Conservation (phyloP, 2,797 vertebrate genomes). For the Neopelma chrysocephalum region DNA sequence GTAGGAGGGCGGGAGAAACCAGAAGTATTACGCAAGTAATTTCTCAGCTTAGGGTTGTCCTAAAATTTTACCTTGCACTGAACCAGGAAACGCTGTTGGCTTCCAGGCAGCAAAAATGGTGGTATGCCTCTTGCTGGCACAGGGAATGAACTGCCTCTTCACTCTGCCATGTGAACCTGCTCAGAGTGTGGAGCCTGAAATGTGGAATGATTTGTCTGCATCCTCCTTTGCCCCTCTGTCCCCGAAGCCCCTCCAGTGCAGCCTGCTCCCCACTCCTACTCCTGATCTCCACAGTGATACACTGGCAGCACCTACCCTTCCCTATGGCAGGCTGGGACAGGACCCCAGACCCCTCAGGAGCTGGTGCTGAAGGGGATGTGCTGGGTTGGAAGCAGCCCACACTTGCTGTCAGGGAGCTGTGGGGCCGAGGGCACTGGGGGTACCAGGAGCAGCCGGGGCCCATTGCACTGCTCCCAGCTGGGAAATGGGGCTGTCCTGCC, state of each 20-base stretch:
- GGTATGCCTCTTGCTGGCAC: not conserved
- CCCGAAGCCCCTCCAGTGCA: not conserved
- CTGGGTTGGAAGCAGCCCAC: not conserved
- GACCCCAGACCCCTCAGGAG: not conserved
- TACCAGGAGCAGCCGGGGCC: not conserved
- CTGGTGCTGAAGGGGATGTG: fast-evolving
- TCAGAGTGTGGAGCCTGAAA: not conserved
- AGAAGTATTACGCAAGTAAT: not conserved
- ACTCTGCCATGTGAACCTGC: fast-evolving
- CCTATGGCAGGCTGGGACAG: not conserved
- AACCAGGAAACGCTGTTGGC: not conserved
- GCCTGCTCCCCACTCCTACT: not conserved
- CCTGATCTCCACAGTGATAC: not conserved
- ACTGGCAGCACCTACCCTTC: not conserved
- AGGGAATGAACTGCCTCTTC: fast-evolving
- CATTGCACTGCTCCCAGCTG: fast-evolving
- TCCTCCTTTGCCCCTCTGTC: not conserved
- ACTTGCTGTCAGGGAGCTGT: fast-evolving
- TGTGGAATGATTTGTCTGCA: not conserved
- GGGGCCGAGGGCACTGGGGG: fast-evolving
- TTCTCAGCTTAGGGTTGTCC: not conserved
- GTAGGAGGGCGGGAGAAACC: not conserved
- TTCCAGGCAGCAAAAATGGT: not conserved
- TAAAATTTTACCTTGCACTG: not conserved
- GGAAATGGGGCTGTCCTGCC: fast-evolving